Evolutionary conservation across 2,113 vertebrate species (phyloP).

Genomic region (Pterophyllum scalare): DNA sequence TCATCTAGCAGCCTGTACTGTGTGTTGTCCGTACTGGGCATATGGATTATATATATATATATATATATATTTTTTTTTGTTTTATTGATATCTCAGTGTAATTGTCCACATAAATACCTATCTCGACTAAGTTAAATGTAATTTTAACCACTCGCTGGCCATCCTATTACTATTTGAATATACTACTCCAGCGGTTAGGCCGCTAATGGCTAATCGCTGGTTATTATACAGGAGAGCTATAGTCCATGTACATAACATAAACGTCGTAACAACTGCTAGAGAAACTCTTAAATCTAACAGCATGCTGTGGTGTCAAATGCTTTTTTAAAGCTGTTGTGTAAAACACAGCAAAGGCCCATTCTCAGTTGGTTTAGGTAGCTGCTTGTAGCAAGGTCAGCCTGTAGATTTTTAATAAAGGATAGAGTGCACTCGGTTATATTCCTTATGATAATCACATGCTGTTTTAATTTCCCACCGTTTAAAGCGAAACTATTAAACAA

Average conservation of each 20-base stretch:
- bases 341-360: neutral
- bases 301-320: neutral
- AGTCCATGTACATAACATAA: neutral
- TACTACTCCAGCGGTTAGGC: neutral
- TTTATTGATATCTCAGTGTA: too few species aligned
- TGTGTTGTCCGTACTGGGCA: neutral
- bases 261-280: neutral
- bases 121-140: neutral
- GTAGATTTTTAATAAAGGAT: neutral
- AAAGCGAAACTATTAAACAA: neutral
- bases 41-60: neutral
- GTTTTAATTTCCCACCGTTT: neutral
- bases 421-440: neutral
- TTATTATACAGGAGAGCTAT: neutral
- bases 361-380: neutral
- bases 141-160: too few species aligned
- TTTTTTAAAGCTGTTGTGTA: neutral
- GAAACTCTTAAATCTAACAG: neutral
- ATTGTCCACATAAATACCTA: too few species aligned
- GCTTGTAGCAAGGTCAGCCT: neutral
- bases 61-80: too few species aligned
- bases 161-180: neutral
- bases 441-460: neutral
- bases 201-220: neutral
- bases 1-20: neutral